Conservation (phyloP, 2,797 vertebrate species). For the Enteromius unitaeniatus region DNA sequence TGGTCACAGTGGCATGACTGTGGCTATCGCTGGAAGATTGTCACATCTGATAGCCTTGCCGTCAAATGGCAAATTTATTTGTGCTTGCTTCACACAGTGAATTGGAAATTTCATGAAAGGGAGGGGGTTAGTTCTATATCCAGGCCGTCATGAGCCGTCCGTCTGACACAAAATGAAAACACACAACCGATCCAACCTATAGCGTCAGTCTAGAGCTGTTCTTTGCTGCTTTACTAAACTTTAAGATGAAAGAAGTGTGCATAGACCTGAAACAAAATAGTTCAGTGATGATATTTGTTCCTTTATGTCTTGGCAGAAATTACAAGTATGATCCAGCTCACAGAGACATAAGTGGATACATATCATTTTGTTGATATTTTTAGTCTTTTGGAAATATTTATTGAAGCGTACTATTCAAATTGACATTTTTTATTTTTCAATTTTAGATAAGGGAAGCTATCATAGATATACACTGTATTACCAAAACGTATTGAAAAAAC, state of each 20-base stretch:
- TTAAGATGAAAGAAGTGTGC: neutral
- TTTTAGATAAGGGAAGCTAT: neutral
- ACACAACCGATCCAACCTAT: neutral
- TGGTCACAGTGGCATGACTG: constrained; percentile 48
- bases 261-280: neutral
- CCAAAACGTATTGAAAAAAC: neutral
- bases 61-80: constrained; percentile 57
- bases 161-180: constrained; percentile 6
- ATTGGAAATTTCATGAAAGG: constrained; percentile 37
- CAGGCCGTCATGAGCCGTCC: neutral
- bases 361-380: neutral
- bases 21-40: constrained; percentile 47
- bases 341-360: neutral
- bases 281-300: neutral
- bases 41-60: constrained; percentile 51
- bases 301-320: neutral
- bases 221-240: neutral
- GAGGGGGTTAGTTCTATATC: constrained; percentile 15
- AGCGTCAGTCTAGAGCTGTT: neutral
- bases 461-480: neutral
- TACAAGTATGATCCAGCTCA: neutral
- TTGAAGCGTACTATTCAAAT: neutral
- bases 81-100: constrained; percentile 41
- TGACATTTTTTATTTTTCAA: neutral
- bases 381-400: neutral